Evolutionary conservation across 92 coral and sea anemone genomes (phyloP).

Genomic region (Palythoa grandiflora): DNA sequence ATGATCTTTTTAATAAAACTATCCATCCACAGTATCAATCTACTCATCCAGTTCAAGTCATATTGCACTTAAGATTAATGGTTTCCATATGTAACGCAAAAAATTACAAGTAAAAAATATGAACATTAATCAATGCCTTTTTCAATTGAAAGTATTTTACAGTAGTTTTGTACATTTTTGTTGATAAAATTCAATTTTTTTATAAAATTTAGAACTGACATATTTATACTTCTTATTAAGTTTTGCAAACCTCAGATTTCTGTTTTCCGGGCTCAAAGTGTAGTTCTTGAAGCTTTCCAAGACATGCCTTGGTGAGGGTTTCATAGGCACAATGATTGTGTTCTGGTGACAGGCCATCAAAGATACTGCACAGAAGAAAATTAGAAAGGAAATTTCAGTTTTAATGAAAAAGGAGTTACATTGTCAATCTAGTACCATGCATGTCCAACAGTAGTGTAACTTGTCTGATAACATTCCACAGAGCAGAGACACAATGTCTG

Average conservation of each 20-base stretch:
- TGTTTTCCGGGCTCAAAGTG: not conserved
- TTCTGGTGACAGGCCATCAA: constrained; percentile 16
- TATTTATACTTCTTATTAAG: not conserved
- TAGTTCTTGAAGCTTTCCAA: constrained; percentile 36
- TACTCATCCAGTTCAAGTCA: too few relatives aligned
- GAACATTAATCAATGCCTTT: too few relatives aligned
- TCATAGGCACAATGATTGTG: not conserved
- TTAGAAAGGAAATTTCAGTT: not conserved
- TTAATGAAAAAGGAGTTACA: not conserved
- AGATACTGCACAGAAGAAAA: not conserved
- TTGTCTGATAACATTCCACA: too few relatives aligned
- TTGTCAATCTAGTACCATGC: not conserved
- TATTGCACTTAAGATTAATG: too few relatives aligned
- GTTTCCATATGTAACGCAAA: too few relatives aligned
- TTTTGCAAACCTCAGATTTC: constrained; percentile 2
- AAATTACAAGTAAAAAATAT: too few relatives aligned
- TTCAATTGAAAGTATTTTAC: too few relatives aligned
- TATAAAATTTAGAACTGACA: not conserved
- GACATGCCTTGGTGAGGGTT: not conserved
- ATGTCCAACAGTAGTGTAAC: not conserved
- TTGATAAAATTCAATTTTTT: not conserved
- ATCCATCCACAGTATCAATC: too few relatives aligned
- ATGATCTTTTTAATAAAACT: too few relatives aligned
- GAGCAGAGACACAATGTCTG: too few relatives aligned
- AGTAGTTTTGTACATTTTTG: too few relatives aligned